These are phyloP conservation scores for Oncorhynchus masou DNA, from an alignment of 2,113 vertebrate species.

Conservation along the genomic window DNA sequence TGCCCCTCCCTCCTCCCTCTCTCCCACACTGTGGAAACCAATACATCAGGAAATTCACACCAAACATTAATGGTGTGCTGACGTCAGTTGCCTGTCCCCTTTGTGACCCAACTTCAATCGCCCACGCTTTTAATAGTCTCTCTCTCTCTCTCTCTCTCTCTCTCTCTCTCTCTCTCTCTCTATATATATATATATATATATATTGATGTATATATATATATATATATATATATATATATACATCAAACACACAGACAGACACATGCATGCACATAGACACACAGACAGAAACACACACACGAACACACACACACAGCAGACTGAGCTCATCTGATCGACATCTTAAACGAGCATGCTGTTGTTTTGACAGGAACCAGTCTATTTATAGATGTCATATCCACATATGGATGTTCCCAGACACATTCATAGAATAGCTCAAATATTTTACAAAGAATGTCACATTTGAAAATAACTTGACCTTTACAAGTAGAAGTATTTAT, in stretches of 20 bases:
- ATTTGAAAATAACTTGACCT: too few relatives aligned
- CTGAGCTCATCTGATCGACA: conserved; percentile 63
- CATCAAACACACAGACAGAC: too few relatives aligned
- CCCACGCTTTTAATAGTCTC: neutral
- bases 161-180: conserved; percentile 2
- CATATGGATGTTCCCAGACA: neutral
- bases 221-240: too few relatives aligned
- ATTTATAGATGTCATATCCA: neutral
- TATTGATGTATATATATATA: too few relatives aligned
- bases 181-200: neutral
- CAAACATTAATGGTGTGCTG: conserved; percentile 36
- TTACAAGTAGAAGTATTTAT: too few relatives aligned
- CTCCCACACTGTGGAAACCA: conserved; percentile 33
- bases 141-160: conserved; percentile 8
- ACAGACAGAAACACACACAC: too few relatives aligned
- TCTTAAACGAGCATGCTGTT: conserved; percentile 16
- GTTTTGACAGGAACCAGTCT: neutral
- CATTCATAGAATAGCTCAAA: neutral
- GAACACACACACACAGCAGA: neutral
- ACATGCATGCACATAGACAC: too few relatives aligned
- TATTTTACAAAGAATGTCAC: neutral
- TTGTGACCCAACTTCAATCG: conserved; percentile 10
- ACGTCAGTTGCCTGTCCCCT: conserved; percentile 32
- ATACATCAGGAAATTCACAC: conserved; percentile 50
- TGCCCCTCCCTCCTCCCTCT: neutral